Base-by-base conservation (phyloP, 2,797 vertebrate genomes). In the Ceyx erithaca region DNA sequence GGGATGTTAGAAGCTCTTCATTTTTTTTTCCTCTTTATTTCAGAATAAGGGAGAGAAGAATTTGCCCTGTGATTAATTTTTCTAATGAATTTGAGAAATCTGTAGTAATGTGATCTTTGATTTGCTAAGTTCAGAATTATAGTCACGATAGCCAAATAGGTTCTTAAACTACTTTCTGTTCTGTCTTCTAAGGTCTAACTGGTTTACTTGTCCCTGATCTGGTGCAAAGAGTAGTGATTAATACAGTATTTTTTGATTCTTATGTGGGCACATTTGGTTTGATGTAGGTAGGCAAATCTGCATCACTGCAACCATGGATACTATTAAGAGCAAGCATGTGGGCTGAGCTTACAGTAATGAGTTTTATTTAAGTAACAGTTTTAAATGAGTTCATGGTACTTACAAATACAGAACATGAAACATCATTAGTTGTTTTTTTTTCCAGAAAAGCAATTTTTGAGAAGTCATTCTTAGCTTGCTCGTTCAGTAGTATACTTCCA, bases 261-360 rank as follows among this genome's bases (percentile, higher is more conserved):
- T 96, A 95, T 97, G 97, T 97, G 95, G 97, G 97, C 96, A 97
- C 78, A 59, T 87, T 91, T 90, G 86, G 87, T 89, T 96, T 96
- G 68, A 87, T 91, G 95, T 96, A 96, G 97, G 97, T 97, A 97
- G 97, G 96, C 95, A 96, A 93, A 96, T 96, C 95, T 97, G 94
- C 97, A 97, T 98, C 97, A 97, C 71, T 97, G 97, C 96, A 97
- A 85, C 97, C 97, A 98, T 98, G 97, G 97, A 97, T 97, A 98
- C 97, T 92, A 96, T 97, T 97, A 97, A 97, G 96, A 97, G 96
- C 92, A 96, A 85, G 90, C 93, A 93, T 6, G 93, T 95, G 95
- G 95, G 94, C 80, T 95, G 93, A 90, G 69, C 94, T 94, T 95
- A 95, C 94, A 83, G 94, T 95, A 95, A 95, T 80, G 94, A 75